phyloP scores from a whole-genome alignment of 2,888 invertebrate species.

The Linnaemya tessellans region DNA sequence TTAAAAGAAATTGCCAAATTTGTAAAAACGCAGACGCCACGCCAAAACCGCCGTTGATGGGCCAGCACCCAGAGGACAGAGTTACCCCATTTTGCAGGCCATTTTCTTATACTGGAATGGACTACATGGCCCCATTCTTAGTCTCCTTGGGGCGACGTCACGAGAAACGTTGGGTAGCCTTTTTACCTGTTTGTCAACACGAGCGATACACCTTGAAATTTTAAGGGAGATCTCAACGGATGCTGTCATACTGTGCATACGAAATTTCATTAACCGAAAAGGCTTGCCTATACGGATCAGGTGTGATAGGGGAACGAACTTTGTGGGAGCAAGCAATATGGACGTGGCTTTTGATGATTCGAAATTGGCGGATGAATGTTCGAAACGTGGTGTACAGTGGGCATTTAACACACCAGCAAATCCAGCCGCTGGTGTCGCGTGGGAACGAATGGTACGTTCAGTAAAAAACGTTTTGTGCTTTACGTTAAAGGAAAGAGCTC shows the following conservation, averaged over 20 bases:
- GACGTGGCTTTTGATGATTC: not conserved
- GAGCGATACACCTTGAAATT: constrained; percentile 36
- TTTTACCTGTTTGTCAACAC: constrained; percentile 16
- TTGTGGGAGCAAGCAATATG: constrained; percentile 40
- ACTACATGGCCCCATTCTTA: constrained; percentile 64
- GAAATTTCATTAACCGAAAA: constrained; percentile 58
- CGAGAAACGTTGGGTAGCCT: constrained; percentile 27
- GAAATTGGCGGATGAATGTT: constrained; percentile 14
- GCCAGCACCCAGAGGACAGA: constrained; percentile 67
- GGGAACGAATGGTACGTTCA: constrained; percentile 64
- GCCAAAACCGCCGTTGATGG: constrained; percentile 67
- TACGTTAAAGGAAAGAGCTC: constrained; percentile 7
- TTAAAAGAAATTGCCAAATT: constrained; percentile 43
- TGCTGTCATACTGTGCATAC: constrained; percentile 48
- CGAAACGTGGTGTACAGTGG: constrained; percentile 26
- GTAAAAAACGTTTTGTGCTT: not conserved
- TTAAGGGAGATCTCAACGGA: constrained; percentile 30
- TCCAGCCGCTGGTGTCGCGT: constrained; percentile 55
- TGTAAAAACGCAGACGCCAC: constrained; percentile 35
- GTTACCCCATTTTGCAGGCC: constrained; percentile 68
- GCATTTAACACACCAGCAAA: constrained; percentile 21
- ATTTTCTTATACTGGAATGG: constrained; percentile 70
- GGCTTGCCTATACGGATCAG: constrained; percentile 53
- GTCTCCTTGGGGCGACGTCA: constrained; percentile 66
- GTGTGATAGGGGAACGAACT: constrained; percentile 45